Evolutionary conservation across 2,113 vertebrate species (phyloP).

Genomic region (Azemiops feae): DNA sequence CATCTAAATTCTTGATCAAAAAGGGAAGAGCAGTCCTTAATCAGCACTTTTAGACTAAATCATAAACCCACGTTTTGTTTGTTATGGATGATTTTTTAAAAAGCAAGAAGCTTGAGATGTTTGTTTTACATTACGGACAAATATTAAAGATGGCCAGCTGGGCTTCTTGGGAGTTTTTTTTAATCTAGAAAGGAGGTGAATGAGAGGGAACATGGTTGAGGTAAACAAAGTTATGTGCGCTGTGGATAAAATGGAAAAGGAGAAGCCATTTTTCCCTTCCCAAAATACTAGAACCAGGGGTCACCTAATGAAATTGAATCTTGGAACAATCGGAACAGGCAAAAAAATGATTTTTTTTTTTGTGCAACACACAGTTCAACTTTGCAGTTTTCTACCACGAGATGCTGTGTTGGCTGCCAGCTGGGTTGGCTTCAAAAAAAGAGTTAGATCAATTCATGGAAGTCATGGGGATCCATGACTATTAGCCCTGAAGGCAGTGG

Average conservation of each 20-base stretch:
- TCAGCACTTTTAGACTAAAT: conserved; percentile 49
- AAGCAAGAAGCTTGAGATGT: background rate
- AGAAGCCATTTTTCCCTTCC: background rate
- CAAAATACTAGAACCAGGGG: background rate
- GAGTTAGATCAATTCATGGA: background rate
- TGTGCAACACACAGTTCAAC: background rate
- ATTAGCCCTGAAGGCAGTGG: background rate
- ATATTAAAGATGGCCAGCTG: conserved; percentile 7
- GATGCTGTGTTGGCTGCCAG: background rate
- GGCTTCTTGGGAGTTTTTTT: background rate
- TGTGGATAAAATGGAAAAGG: background rate
- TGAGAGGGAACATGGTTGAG: background rate
- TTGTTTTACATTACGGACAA: conserved; percentile 27
- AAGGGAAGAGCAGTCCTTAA: conserved; percentile 38
- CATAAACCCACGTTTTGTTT: conserved; percentile 29
- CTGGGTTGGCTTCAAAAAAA: background rate
- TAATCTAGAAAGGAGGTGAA: background rate
- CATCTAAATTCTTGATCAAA: conserved; percentile 39
- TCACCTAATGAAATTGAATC: background rate
- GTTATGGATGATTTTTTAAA: conserved; percentile 16
- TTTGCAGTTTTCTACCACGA: background rate
- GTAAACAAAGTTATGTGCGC: background rate
- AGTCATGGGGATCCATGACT: background rate
- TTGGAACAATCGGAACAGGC: background rate
- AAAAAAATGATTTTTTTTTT: background rate